Percentiles rank a stretch among this genome's conserved stretches.
Conservation (phyloP, 2,888 invertebrate genomes). For the Drosophila melanosoma region DNA sequence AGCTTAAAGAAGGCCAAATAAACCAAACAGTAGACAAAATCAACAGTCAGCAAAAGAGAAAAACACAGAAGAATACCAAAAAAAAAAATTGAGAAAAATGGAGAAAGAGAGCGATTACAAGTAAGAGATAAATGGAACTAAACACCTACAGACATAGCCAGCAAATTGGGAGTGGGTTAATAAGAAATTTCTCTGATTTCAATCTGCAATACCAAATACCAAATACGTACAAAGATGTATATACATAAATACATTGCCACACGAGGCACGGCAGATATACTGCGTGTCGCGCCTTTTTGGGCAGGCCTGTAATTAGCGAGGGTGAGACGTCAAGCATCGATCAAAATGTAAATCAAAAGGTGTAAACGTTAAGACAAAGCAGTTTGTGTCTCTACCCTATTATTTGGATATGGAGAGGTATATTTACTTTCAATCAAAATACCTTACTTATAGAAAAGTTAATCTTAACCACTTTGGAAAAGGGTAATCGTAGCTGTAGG, state of each 20-base stretch:
- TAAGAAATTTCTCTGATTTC: conserved; percentile 44
- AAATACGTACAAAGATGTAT: conserved; percentile 21
- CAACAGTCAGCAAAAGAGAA: conserved; percentile 43
- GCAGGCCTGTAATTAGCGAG: conserved; percentile 47
- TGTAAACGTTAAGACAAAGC: conserved; percentile 32
- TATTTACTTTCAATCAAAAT: neutral
- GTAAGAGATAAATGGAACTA: conserved; percentile 32
- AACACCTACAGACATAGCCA: conserved; percentile 43
- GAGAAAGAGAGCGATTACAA: conserved; percentile 21
- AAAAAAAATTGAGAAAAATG: neutral
- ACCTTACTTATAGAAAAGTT: neutral
- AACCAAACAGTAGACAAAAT: conserved; percentile 50
- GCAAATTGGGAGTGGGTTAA: conserved; percentile 32
- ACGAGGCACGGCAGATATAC: conserved; percentile 44
- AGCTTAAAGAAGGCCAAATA: conserved; percentile 50
- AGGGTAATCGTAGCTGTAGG: neutral
- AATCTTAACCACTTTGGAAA: neutral
- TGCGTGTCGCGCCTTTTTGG: conserved; percentile 37
- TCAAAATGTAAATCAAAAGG: conserved; percentile 61
- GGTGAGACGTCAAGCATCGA: conserved; percentile 21
- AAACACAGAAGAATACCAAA: neutral
- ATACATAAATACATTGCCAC: conserved; percentile 39
- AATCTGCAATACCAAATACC: conserved; percentile 30
- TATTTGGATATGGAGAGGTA: neutral
- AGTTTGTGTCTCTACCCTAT: conserved; percentile 4